Percentiles rank a stretch among this genome's conserved stretches.
Conservation (phyloP, 2,113 vertebrate genomes). For the Columba livia region DNA sequence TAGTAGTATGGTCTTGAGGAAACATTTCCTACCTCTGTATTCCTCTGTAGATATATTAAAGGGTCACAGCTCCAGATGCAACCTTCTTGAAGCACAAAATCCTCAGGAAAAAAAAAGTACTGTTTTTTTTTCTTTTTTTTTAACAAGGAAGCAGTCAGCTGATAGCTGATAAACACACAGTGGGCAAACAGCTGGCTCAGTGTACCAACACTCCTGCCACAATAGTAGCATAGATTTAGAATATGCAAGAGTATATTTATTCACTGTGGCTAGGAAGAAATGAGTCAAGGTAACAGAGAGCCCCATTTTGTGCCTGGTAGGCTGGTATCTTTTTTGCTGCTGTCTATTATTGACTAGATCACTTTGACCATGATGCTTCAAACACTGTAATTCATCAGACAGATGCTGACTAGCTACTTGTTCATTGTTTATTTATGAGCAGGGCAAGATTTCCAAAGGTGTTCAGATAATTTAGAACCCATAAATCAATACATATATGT, state of each 20-base stretch:
- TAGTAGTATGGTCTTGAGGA: background rate
- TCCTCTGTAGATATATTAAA: background rate
- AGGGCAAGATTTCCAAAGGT: conserved; percentile 56
- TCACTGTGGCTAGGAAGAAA: background rate
- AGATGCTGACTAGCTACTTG: conserved; percentile 40
- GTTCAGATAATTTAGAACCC: conserved; percentile 45
- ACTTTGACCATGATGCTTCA: conserved; percentile 31
- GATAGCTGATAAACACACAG: background rate
- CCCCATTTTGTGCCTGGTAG: background rate
- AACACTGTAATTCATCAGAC: conserved; percentile 49
- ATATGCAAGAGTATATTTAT: background rate
- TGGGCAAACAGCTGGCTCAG: background rate
- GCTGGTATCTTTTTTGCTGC: background rate
- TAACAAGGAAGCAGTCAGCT: background rate
- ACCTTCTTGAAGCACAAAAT: background rate
- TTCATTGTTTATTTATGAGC: conserved; percentile 66
- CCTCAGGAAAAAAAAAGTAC: background rate
- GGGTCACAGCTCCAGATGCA: background rate
- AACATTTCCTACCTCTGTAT: background rate
- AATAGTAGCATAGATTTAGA: background rate
- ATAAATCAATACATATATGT: conserved; percentile 42
- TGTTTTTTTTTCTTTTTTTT: background rate
- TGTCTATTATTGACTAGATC: conserved; percentile 43
- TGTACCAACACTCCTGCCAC: background rate
- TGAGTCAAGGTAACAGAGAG: background rate